phyloP scores from a whole-genome alignment of 2,888 invertebrate species.

The Eubasilissa splendida region DNA sequence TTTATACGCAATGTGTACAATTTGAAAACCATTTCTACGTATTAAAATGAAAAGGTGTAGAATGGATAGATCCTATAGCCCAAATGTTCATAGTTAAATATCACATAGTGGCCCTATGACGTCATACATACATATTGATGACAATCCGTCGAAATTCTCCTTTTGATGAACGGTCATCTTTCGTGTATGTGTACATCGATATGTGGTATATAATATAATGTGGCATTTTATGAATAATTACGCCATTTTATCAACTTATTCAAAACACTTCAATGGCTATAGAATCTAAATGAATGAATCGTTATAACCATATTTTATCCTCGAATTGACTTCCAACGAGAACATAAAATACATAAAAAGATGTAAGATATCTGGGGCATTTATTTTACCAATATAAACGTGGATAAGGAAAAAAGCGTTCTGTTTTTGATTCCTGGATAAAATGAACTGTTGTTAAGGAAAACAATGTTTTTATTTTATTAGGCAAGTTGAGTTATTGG shows the following conservation, averaged over 20 bases:
- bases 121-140: slow-evolving; percentile 49
- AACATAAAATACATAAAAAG: slow-evolving; percentile 54
- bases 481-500: slow-evolving; percentile 27
- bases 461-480: too few relatives aligned
- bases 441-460: too few relatives aligned
- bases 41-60: too few relatives aligned
- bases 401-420: slow-evolving; percentile 47
- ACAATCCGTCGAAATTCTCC: slow-evolving; percentile 33
- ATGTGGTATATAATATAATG: slow-evolving; percentile 49
- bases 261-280: background rate
- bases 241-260: slow-evolving; percentile 1
- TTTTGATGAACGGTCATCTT: slow-evolving; percentile 35
- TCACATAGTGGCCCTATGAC: slow-evolving; percentile 56
- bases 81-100: slow-evolving; percentile 21
- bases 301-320: slow-evolving; percentile 50
- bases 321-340: slow-evolving; percentile 49
- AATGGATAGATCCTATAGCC: background rate
- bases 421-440: slow-evolving; percentile 4
- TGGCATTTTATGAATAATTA: slow-evolving; percentile 4
- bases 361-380: slow-evolving; percentile 58
- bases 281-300: background rate
- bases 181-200: slow-evolving; percentile 45
- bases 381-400: slow-evolving; percentile 57
- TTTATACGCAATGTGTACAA: too few relatives aligned
- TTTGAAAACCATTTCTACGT: too few relatives aligned